These are phyloP conservation scores for Hippolais icterina DNA, from an alignment of 2,113 vertebrate species.

Conservation along the genomic window DNA sequence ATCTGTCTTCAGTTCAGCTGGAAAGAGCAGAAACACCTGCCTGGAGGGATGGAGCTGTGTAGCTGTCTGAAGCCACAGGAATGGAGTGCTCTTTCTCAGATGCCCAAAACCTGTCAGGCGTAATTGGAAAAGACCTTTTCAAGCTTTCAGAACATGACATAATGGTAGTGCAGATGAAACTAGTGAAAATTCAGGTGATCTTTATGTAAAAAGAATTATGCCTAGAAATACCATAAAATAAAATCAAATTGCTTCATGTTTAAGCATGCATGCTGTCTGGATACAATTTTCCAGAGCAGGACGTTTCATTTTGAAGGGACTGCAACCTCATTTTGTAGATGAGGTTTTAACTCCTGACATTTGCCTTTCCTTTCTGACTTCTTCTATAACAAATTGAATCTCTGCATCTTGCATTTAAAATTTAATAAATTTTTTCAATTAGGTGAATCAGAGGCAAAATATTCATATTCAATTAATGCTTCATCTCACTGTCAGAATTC, in stretches of 20 bases:
- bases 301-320: neutral
- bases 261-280: neutral
- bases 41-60: slow-evolving; percentile 19
- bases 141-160: slow-evolving; percentile 1
- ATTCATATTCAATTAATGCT: neutral
- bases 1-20: slow-evolving; percentile 36
- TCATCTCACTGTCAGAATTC: neutral
- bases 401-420: neutral
- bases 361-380: neutral
- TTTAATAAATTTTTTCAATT: neutral
- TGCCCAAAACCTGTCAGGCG: slow-evolving; percentile 33
- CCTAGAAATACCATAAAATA: neutral
- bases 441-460: neutral
- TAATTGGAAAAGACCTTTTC: slow-evolving; percentile 60
- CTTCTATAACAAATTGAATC: neutral
- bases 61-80: neutral
- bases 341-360: neutral
- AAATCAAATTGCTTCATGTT: accelerated
- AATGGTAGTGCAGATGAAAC: neutral
- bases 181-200: neutral
- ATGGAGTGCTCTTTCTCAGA: neutral
- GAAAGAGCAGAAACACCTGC: slow-evolving; percentile 55
- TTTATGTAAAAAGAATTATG: neutral
- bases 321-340: neutral
- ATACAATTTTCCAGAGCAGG: neutral